Evolutionary conservation across 2,113 vertebrate species (phyloP).

Genomic region (Petaurus breviceps): DNA sequence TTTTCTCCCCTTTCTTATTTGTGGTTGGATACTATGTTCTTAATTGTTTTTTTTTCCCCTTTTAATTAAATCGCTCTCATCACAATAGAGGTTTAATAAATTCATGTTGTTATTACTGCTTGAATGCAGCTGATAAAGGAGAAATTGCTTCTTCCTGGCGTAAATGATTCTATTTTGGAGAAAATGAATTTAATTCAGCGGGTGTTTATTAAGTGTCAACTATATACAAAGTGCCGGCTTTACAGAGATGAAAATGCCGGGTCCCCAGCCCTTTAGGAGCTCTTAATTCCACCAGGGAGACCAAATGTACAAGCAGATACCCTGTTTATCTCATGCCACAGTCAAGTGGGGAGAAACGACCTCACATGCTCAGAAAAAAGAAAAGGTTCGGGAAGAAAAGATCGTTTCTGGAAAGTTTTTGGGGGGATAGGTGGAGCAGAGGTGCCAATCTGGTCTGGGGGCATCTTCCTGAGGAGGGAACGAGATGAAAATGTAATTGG

Average conservation of each 20-base stretch:
- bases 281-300: not conserved
- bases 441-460: too few species aligned
- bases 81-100: not conserved
- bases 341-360: not conserved
- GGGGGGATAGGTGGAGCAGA: not conserved
- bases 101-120: accelerated
- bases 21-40: not conserved
- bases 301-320: not conserved
- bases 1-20: not conserved
- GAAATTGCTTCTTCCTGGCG: accelerated
- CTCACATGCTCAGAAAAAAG: not conserved
- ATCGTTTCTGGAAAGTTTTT: not conserved
- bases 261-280: not conserved
- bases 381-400: not conserved
- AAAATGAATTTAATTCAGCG: not conserved
- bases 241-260: not conserved
- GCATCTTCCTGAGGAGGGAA: not conserved
- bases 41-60: not conserved
- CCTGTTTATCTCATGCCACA: not conserved
- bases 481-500: not conserved
- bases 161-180: not conserved
- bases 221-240: not conserved
- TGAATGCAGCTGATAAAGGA: accelerated
- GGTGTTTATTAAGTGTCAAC: not conserved
- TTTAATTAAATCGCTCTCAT: not conserved